phyloP scores from a whole-genome alignment of 2,888 invertebrate genomes.

The Cloeon dipterum region DNA sequence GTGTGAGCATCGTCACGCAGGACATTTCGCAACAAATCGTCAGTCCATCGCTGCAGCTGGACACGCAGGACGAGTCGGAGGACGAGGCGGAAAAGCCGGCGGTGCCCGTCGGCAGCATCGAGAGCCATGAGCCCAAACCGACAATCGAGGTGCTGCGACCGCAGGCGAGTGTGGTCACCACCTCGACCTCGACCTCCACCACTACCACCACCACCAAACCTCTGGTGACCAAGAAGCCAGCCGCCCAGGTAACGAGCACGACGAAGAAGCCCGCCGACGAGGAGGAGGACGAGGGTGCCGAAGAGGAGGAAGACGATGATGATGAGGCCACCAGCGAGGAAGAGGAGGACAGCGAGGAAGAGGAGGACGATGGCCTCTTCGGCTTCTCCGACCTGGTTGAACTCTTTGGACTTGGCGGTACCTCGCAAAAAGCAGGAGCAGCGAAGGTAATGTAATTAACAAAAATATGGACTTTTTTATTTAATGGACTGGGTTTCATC shows the following conservation, averaged over 20 bases:
- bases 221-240: constrained; percentile 6
- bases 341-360: constrained; percentile 1
- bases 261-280: constrained; percentile 8
- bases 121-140: neutral
- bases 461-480: too few relatives aligned
- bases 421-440: neutral
- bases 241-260: constrained; percentile 1
- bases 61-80: neutral
- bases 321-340: constrained; percentile 9
- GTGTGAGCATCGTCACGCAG: neutral
- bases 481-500: too few relatives aligned
- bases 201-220: too few relatives aligned
- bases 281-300: constrained; percentile 9
- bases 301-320: constrained; percentile 12
- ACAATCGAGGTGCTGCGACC: neutral
- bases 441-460: neutral
- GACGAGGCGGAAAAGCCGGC: neutral
- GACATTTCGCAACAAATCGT: neutral
- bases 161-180: too few relatives aligned
- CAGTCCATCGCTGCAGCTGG: neutral
- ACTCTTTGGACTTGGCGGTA: neutral
- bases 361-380: neutral
- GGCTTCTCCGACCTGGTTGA: neutral
- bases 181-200: neutral
- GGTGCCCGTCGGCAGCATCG: neutral